Conservation (phyloP, 2,797 vertebrate genomes). For the Pseudocheirus occidentalis region DNA sequence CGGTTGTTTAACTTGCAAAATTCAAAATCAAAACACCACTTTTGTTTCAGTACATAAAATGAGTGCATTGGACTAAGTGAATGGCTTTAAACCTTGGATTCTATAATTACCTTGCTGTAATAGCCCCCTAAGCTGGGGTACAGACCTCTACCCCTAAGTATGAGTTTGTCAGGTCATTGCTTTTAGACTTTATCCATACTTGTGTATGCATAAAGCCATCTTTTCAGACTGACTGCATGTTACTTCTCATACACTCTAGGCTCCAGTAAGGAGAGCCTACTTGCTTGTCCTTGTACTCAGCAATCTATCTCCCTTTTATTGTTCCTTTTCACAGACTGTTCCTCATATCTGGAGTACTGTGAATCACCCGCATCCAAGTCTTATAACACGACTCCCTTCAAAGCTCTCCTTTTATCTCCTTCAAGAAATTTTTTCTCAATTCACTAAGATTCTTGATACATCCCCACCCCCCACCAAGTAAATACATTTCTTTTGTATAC, state of each 20-base stretch:
- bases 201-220: no score
- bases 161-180: no score
- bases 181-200: no score
- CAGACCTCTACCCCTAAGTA: no score
- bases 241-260: not conserved
- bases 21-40: not conserved
- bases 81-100: not conserved
- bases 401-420: not conserved
- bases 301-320: not conserved
- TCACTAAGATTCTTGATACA: not conserved
- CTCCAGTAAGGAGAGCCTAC: not conserved
- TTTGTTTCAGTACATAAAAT: not conserved
- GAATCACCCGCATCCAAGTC: not conserved
- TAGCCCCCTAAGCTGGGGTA: no score
- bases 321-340: not conserved
- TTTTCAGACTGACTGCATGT: not conserved
- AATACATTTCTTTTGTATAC: not conserved
- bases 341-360: not conserved
- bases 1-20: not conserved
- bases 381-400: not conserved
- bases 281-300: not conserved
- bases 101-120: no score
- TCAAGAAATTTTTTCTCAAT: not conserved
- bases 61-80: not conserved
- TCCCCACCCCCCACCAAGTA: not conserved